Evolutionary conservation across 2,888 invertebrate species (phyloP).

Genomic region (Mythimna albipuncta): DNA sequence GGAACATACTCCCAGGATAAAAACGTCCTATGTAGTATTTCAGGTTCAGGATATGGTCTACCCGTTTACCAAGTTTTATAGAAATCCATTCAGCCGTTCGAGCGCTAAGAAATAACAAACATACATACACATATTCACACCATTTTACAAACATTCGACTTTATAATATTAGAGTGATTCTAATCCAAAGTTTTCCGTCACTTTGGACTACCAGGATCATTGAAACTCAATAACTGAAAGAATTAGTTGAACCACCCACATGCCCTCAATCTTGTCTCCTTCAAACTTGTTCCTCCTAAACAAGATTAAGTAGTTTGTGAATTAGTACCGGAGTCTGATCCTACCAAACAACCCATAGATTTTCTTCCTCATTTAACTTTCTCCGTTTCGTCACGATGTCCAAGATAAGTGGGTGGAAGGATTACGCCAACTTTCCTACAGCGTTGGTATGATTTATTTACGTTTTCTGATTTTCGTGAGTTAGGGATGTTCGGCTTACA

Average conservation of each 20-base stretch:
- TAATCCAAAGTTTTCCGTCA: too few relatives aligned
- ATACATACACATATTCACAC: too few relatives aligned
- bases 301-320: conserved; percentile 81
- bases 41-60: too few relatives aligned
- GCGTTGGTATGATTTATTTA: conserved; percentile 26
- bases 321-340: conserved; percentile 78
- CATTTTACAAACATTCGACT: too few relatives aligned
- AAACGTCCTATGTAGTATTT: too few relatives aligned
- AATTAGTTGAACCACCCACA: neutral
- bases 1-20: too few relatives aligned
- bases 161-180: too few relatives aligned
- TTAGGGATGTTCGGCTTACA: neutral
- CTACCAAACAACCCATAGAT: conserved; percentile 81
- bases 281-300: conserved; percentile 28
- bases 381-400: conserved; percentile 68
- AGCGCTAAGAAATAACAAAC: too few relatives aligned
- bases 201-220: neutral
- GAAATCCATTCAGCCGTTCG: too few relatives aligned
- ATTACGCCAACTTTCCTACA: conserved; percentile 66
- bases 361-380: conserved; percentile 86
- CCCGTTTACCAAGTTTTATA: too few relatives aligned
- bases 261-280: conserved; percentile 22
- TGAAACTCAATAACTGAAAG: conserved; percentile 5
- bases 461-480: neutral
- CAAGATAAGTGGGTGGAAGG: conserved; percentile 72